These are phyloP conservation scores for Amazona vittata DNA, from an alignment of 2,113 vertebrate genomes.

Conservation along the genomic window DNA sequence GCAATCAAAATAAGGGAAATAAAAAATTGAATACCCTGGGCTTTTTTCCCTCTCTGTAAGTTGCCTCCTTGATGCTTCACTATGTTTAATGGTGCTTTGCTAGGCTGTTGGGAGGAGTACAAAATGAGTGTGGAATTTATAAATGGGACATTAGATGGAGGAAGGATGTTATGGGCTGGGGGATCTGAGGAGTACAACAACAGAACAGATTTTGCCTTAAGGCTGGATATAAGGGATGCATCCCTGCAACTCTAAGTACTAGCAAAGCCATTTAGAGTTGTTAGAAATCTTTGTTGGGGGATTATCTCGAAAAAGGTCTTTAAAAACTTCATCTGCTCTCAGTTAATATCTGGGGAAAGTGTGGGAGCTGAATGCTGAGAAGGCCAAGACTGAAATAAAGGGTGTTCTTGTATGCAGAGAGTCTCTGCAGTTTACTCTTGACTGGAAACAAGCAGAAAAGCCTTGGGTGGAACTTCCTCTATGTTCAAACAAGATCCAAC, in stretches of 20 bases:
- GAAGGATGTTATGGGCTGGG: background rate
- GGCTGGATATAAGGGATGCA: background rate
- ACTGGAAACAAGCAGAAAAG: background rate
- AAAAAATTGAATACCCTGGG: background rate
- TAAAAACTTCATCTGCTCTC: background rate
- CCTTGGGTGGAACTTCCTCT: background rate
- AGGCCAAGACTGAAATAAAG: background rate
- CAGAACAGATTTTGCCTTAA: background rate
- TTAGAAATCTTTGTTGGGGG: background rate
- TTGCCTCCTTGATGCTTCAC: background rate
- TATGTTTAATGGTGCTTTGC: slow-evolving; percentile 29
- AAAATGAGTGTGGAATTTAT: background rate
- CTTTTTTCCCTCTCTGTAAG: background rate
- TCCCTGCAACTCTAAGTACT: background rate
- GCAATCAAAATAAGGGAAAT: background rate
- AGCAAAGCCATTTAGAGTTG: background rate
- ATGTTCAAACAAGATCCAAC: background rate
- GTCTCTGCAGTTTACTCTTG: background rate
- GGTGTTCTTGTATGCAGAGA: background rate
- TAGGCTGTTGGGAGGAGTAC: background rate
- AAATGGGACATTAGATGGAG: background rate
- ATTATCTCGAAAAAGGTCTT: background rate
- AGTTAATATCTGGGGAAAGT: background rate
- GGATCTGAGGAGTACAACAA: background rate
- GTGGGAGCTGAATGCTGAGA: background rate